A percentile compares a stretch with the other conserved stretches of the same genome.
Conservation (phyloP, 2,113 vertebrate genomes). For the Rattus rattus region DNA sequence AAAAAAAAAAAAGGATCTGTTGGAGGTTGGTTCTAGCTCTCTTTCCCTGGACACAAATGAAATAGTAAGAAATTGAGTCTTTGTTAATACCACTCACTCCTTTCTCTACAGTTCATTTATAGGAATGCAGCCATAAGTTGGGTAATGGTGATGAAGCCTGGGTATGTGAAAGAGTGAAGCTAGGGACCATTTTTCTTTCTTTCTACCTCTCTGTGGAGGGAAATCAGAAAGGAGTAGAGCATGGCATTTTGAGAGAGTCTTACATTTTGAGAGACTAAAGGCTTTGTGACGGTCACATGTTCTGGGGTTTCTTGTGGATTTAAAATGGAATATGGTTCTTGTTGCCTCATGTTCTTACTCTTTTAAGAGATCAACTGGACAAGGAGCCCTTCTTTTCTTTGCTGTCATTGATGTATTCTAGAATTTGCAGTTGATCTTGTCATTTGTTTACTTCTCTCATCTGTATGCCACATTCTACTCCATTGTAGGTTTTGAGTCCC, state of each 20-base stretch:
- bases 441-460: background rate
- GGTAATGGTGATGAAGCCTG: no score
- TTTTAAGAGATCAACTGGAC: background rate
- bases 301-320: background rate
- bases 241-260: background rate
- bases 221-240: background rate
- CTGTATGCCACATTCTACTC: background rate
- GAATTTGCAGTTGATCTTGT: background rate
- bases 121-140: background rate
- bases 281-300: background rate
- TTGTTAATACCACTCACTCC: background rate
- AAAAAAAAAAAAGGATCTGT: background rate
- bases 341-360: background rate
- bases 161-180: no score
- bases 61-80: background rate
- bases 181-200: no score
- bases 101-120: background rate
- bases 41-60: background rate
- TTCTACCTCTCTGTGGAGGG: background rate
- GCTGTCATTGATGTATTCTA: background rate
- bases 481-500: background rate
- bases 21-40: background rate
- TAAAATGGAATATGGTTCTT: no score
- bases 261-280: background rate
- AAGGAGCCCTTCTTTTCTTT: background rate